Percentiles rank a stretch among this genome's conserved stretches.
These are phyloP conservation scores for Cydia strobilella DNA, from an alignment of 1,140 invertebrate species.

Conservation along the genomic window DNA sequence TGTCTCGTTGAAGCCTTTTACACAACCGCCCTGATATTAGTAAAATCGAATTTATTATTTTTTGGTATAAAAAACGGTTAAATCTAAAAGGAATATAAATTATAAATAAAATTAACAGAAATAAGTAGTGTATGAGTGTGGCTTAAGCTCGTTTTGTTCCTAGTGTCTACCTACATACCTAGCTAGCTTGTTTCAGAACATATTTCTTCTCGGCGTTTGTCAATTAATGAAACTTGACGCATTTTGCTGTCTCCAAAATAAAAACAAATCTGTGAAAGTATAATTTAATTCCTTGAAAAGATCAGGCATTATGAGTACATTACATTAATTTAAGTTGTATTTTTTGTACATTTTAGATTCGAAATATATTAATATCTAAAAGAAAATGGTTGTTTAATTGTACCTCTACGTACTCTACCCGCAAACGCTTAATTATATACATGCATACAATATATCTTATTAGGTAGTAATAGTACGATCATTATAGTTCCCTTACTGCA, in stretches of 20 bases:
- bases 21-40: constrained; percentile 74
- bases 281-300: constrained; percentile 67
- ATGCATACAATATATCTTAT: no score
- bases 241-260: constrained; percentile 51
- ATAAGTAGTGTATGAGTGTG: constrained; percentile 53
- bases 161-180: constrained; percentile 44
- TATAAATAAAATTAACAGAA: constrained; percentile 47
- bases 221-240: constrained; percentile 65
- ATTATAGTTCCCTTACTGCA: no score
- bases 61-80: constrained; percentile 56
- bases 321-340: constrained; percentile 76
- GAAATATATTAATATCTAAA: constrained; percentile 80
- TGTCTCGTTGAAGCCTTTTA: constrained; percentile 65
- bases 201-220: constrained; percentile 60
- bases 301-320: constrained; percentile 76
- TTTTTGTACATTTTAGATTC: constrained; percentile 80
- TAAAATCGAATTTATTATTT: constrained; percentile 72
- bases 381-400: constrained; percentile 44
- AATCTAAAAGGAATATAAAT: constrained; percentile 46
- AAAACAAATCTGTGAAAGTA: constrained; percentile 53
- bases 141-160: constrained; percentile 67
- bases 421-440: no score
- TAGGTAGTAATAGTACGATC: no score
- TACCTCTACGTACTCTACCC: no score
- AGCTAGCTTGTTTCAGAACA: constrained; percentile 58